phyloP scores from a whole-genome alignment of 2,888 invertebrate species.

The Leucophenga maculata region DNA sequence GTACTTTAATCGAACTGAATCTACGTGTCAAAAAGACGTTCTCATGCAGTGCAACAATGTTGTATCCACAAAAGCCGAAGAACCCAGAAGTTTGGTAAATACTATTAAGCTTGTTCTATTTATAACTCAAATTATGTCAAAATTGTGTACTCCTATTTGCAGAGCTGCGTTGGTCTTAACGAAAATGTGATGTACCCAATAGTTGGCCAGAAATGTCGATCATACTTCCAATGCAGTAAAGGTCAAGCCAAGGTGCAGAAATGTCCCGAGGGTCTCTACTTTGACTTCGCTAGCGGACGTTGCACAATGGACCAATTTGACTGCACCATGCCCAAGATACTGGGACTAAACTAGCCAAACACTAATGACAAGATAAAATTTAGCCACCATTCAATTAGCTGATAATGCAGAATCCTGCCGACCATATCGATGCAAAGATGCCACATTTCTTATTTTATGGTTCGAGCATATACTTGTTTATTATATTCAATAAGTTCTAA shows the following conservation, averaged over 20 bases:
- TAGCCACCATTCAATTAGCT: too few relatives aligned
- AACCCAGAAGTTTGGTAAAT: slow-evolving; percentile 20
- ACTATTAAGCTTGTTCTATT: too few relatives aligned
- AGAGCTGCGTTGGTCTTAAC: slow-evolving; percentile 47
- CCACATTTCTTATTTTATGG: too few relatives aligned
- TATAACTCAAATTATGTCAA: background rate
- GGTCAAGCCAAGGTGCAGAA: slow-evolving; percentile 44
- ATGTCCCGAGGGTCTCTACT: slow-evolving; percentile 50
- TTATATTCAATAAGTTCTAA: too few relatives aligned
- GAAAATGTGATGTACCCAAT: slow-evolving; percentile 49
- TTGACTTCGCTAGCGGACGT: slow-evolving; percentile 40
- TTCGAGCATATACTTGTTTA: too few relatives aligned
- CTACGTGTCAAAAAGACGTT: slow-evolving; percentile 54
- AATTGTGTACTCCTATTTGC: background rate
- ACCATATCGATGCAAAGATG: too few relatives aligned
- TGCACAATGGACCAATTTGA: slow-evolving; percentile 47
- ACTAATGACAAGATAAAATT: too few relatives aligned
- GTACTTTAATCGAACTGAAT: slow-evolving; percentile 54
- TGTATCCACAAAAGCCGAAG: slow-evolving; percentile 9
- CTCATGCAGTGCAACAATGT: slow-evolving; percentile 50
- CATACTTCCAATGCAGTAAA: slow-evolving; percentile 54
- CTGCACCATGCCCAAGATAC: slow-evolving; percentile 36
- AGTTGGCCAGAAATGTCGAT: slow-evolving; percentile 48
- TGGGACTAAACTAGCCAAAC: too few relatives aligned
- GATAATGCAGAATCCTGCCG: too few relatives aligned